These are phyloP conservation scores for Fregetta grallaria DNA, from an alignment of 2,113 vertebrate species.

Conservation along the genomic window DNA sequence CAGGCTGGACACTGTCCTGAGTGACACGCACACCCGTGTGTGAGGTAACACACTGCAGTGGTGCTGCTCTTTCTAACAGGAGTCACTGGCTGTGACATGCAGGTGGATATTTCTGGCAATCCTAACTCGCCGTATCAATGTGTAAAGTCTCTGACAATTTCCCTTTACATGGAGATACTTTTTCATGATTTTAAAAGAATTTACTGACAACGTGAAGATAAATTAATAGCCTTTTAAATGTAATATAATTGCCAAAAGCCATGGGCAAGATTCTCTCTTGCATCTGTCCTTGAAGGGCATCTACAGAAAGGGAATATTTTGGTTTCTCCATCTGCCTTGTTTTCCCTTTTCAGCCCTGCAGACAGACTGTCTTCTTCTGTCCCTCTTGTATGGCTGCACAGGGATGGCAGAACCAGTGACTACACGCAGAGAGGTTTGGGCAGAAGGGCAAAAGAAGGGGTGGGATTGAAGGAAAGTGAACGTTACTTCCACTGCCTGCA, in stretches of 20 bases:
- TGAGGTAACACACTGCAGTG: not conserved
- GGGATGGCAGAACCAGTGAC: not conserved
- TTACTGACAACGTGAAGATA: not conserved
- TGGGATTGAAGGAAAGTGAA: not conserved
- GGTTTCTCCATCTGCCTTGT: not conserved
- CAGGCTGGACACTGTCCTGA: not conserved
- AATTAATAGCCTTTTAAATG: not conserved
- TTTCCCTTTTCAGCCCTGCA: not conserved
- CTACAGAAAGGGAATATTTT: not conserved
- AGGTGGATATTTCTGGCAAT: not conserved
- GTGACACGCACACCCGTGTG: fast-evolving
- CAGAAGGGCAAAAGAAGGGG: not conserved
- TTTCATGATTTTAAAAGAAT: not conserved
- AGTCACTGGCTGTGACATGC: not conserved
- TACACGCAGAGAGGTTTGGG: not conserved
- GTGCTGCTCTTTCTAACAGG: not conserved
- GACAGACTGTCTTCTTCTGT: not conserved
- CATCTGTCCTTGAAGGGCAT: not conserved
- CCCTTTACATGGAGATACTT: not conserved
- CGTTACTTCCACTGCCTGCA: not conserved
- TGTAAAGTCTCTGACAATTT: not conserved
- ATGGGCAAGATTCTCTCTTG: not conserved
- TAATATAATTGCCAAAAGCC: not conserved
- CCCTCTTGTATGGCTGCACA: not conserved
- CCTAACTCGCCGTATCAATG: fast-evolving